Conservation (phyloP, 2,888 invertebrate species). For the Nomada fabriciana region DNA sequence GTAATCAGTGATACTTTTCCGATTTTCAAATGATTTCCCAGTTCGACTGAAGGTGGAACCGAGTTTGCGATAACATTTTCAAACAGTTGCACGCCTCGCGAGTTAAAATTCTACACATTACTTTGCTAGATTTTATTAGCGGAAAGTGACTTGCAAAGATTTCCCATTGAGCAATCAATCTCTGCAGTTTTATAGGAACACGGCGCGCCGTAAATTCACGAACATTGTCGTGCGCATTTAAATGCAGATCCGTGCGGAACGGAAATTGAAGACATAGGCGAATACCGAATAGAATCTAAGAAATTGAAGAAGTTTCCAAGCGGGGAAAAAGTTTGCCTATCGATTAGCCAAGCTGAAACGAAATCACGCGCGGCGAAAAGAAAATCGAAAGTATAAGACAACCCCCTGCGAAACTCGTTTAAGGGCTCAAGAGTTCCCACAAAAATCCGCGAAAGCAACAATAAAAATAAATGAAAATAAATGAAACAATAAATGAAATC, state of each 20-base stretch:
- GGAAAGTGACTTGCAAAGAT: neutral
- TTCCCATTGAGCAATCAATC: conserved; percentile 12
- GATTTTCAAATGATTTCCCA: no score
- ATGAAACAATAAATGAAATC: no score
- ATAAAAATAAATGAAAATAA: no score
- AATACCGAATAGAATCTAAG: conserved; percentile 12
- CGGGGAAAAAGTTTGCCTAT: conserved; percentile 7
- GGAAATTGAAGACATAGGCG: conserved; percentile 20
- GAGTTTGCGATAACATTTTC: no score
- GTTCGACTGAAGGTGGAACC: no score
- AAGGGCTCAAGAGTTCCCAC: neutral
- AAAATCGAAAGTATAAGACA: no score
- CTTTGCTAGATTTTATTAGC: neutral
- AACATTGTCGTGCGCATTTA: conserved; percentile 17
- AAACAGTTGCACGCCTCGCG: no score
- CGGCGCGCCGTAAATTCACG: conserved; percentile 7
- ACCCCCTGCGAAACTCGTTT: neutral
- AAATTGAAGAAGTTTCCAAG: conserved; percentile 23
- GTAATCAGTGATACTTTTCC: neutral
- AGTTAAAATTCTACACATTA: no score
- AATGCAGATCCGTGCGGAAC: conserved; percentile 11
- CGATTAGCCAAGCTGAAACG: conserved; percentile 36
- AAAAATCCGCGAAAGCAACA: neutral
- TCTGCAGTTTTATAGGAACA: neutral
- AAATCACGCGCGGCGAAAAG: conserved; percentile 27